Evolutionary conservation across 2,888 invertebrate genomes (phyloP), one percentile per base, ranked within the genome.

Genomic region (Diaperis boleti): DNA sequence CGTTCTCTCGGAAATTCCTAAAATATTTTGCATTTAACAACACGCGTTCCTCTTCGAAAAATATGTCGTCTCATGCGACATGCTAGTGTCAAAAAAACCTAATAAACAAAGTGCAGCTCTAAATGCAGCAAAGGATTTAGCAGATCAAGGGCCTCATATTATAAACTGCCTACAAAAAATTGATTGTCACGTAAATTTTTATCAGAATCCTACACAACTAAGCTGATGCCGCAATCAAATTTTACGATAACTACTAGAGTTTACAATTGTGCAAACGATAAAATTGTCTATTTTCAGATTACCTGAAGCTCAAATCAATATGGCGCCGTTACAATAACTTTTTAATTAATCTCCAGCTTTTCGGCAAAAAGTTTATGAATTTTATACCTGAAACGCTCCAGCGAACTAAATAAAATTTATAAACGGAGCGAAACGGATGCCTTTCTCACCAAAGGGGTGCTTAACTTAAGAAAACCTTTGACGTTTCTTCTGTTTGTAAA

Each of bases 321-420:
- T 6, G 7, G 11, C 22, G 11, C 26, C 17, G 4, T 29, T 45
- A 45, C 26, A 10, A 13, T 39, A 17, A 41, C 8, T 11, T 33
- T 57, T 57, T 47, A 57, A 57, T 57, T 57, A 57, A 29, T 18
- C 33, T 44, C 33, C 13, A 55, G 20, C 29, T 42, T 45, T 45
- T 37, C 33, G 17, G 33, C 17, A 44, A 49, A 49, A 49, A 49
- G 31, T 31, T 49, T 26, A 49, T 33, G 17, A 31, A 49, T 49
- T 31, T 49, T 13, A 13, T 26, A 45, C 45, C 33, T 17, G 49
- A 49, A 44, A 17, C 22, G 22, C 22, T 39, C 15, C 39, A 15
- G 14, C 13, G 4, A 13, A 13, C 26, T 22, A 44, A 44, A 44
- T 22, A 42, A 42, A 44, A 17, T 44, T 44, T 17, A 42, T 17